Evolutionary conservation across 2,113 vertebrate genomes (phyloP), one percentile per base, ranked within the genome.

Genomic region (Corydoras maculifer): DNA sequence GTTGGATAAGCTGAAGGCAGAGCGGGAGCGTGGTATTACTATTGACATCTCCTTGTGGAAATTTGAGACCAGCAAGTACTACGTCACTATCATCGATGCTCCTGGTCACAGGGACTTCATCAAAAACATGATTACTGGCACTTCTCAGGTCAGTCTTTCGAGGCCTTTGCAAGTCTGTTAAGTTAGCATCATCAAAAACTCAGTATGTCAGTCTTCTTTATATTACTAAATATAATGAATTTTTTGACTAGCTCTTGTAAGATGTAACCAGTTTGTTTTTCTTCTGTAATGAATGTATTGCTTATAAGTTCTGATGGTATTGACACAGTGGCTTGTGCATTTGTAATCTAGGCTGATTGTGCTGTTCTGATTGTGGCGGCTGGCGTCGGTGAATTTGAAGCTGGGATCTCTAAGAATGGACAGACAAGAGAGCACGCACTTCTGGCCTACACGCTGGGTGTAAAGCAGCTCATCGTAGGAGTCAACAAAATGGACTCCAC

Each of bases 401-500:
- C 95, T 32, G 95, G 95, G 18, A 98, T 98, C 72, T 99, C 96
- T 14, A 99, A 99, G 88, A 98, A 98, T 0, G 95, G 96, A 75
- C 97, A 99, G 85, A 97, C 97, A 77, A 93, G 95, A 58, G 96
- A 99, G 86, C 96, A 99, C 0, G 96, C 94, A 72, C 93, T 99
- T 77, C 89, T 99, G 87, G 96, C 96, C 10, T 98, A 98, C 86
- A 98, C 97, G 0, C 85, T 99, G 77, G 97, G 93, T 74, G 94
- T 98, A 0, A 99, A 98, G 84, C 97, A 99, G 68, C 92, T 99
- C 8, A 98, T 99, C 2, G 94, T 97, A 74, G 94, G 94, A 58
- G 86, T 98, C 75, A 99, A 99, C 89, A 98, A 98, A 86, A 98
- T 98, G 93, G 95, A 99, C 90, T 98, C 96, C 81, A 99, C 96